These are phyloP conservation scores for Perodicticus potto DNA, from an alignment of 2,797 vertebrate species.

Conservation along the genomic window DNA sequence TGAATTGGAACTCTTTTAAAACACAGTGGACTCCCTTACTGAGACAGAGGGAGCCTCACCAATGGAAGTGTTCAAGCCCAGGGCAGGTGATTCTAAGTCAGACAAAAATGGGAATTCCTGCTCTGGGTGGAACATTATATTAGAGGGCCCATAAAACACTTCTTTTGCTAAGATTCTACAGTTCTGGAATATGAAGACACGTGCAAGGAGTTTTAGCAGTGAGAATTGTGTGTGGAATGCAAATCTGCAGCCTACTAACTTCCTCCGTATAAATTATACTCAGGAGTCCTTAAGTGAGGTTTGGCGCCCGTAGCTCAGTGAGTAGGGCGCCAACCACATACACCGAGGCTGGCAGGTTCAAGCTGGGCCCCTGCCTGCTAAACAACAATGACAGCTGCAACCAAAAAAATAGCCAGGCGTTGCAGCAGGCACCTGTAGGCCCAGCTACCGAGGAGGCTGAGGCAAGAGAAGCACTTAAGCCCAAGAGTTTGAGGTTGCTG, in stretches of 20 bases:
- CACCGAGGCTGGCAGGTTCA: no score
- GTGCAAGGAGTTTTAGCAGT: not conserved
- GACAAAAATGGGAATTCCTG: not conserved
- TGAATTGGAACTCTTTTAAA: slow-evolving; percentile 29
- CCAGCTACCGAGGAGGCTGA: no score
- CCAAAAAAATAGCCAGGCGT: no score
- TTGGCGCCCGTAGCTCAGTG: no score
- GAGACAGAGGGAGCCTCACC: not conserved
- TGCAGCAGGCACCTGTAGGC: no score
- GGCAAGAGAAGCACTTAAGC: no score
- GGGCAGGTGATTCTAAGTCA: not conserved
- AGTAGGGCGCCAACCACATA: no score
- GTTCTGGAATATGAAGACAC: slow-evolving; percentile 12
- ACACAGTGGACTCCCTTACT: not conserved
- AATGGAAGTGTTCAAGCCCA: not conserved
- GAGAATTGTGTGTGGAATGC: not conserved
- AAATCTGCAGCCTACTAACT: slow-evolving; percentile 21
- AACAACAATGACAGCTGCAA: no score
- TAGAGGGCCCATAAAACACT: not conserved
- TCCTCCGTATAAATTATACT: slow-evolving; percentile 37
- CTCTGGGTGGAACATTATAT: not conserved
- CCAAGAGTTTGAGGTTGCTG: no score
- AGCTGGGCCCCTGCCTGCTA: no score
- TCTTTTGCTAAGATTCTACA: slow-evolving; percentile 37
- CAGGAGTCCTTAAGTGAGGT: slow-evolving; percentile 19